Base-by-base conservation (phyloP, 2,888 invertebrate genomes). In the Branchinecta sandiegonensis region DNA sequence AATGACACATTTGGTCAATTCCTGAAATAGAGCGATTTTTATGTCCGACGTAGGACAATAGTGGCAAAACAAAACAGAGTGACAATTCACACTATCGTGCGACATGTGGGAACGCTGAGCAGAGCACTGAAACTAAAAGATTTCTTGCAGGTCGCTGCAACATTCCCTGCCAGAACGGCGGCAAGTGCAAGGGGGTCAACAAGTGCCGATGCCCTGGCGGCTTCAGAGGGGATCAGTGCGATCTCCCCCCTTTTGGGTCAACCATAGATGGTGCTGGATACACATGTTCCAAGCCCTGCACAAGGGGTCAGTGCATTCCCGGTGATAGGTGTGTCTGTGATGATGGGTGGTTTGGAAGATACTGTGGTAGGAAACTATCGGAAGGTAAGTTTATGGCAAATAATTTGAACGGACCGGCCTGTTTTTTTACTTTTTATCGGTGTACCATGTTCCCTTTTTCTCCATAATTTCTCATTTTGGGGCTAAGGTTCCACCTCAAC, bases 141-240 rank as follows among this genome's bases (percentile, higher is more conserved):
- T 37, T 37, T 56, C 63, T 56, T 56, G 23, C 78, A 90, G 90
- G 90, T 23, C 89, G 90, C 80, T 92, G 91, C 78, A 86, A 90
- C 72, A 88, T 94, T 74, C 92, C 93, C 5, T 94, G 94, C 77
- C 80, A 90, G 73, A 93, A 93, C 77, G 91, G 91, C 13, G 94
- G 94, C 0, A 86, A 88, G 69, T 94, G 94, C 77, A 87, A 86
- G 74, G 92, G 92, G 48, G 88, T 88, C 70, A 93, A 94, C 79
- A 85, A 88, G 76, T 94, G 94, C 78, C 85, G 89, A 71, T 94
- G 94, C 78, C 88, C 88, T 5, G 82, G 83, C 65, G 93, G 91
- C 9, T 87, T 88, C 73, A 84, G 85, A 72, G 94, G 94, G 12
- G 85, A 91, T 79, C 92, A 92, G 79, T 94, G 94, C 78, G 94